phyloP scores from a whole-genome alignment of 2,113 vertebrate genomes.

The Ochotona princeps region DNA sequence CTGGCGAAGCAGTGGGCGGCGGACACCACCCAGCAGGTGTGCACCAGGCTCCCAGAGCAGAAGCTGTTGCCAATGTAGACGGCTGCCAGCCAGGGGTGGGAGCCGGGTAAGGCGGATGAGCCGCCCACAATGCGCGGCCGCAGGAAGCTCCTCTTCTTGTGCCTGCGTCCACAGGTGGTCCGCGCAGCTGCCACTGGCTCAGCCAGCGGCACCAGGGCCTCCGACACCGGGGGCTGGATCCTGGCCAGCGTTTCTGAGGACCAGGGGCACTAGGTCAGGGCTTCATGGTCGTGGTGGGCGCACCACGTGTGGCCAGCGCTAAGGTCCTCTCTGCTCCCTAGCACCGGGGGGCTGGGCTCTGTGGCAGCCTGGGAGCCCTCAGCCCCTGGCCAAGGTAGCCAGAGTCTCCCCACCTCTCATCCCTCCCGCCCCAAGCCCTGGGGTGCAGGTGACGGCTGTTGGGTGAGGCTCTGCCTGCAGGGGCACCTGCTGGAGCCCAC shows the following conservation, averaged over 20 bases:
- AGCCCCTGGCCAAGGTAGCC: background rate
- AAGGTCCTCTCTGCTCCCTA: background rate
- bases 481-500: background rate
- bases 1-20: conserved; percentile 95
- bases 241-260: conserved; percentile 56
- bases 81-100: conserved; percentile 95
- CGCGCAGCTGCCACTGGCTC: background rate
- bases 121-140: conserved; percentile 92
- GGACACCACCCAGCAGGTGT: conserved; percentile 95
- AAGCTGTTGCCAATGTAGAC: conserved; percentile 92
- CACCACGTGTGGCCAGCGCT: background rate
- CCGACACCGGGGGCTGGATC: rapidly evolving
- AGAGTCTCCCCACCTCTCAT: too few relatives aligned
- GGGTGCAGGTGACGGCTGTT: background rate
- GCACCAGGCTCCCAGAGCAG: conserved; percentile 93
- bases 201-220: background rate
- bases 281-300: background rate
- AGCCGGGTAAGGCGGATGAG: conserved; percentile 89
- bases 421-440: background rate
- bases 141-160: conserved; percentile 89
- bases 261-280: background rate
- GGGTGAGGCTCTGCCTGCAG: background rate
- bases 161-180: conserved; percentile 90
- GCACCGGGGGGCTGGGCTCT: background rate
- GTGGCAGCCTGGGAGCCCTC: background rate